These are phyloP conservation scores for Lutraria rhynchaena DNA, from an alignment of 1,140 invertebrate species.

Conservation along the genomic window DNA sequence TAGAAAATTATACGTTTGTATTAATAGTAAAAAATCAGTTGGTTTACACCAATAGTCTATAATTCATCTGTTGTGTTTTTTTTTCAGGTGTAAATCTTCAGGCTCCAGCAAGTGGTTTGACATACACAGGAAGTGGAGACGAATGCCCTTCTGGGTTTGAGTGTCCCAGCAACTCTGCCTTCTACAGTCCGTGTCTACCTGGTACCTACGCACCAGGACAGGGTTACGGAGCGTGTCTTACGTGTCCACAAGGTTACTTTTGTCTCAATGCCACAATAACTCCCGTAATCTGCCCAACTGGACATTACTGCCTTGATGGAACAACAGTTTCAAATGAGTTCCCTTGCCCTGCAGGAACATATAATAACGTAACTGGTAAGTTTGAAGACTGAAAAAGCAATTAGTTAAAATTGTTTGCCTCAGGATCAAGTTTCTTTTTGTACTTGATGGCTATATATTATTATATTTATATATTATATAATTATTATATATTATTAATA, in stretches of 20 bases:
- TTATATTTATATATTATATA: too few species aligned
- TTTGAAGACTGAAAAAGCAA: too few species aligned
- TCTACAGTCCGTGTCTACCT: constrained; percentile 70
- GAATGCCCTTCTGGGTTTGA: constrained; percentile 75
- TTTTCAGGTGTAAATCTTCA: constrained; percentile 75
- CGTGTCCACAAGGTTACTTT: constrained; percentile 76
- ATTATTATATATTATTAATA: too few species aligned
- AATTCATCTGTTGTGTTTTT: too few species aligned
- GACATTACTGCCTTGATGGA: constrained; percentile 76
- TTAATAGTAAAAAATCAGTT: too few species aligned
- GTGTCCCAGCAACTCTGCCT: constrained; percentile 76
- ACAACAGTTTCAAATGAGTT: constrained; percentile 74
- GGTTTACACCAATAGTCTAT: too few species aligned
- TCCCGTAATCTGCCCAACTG: constrained; percentile 73
- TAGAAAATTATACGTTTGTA: too few species aligned
- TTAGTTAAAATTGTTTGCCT: too few species aligned
- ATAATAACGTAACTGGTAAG: constrained; percentile 76
- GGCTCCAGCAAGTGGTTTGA: constrained; percentile 64
- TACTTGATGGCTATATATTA: too few species aligned
- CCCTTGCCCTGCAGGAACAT: constrained; percentile 78
- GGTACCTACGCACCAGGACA: constrained; percentile 74
- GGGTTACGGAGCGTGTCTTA: constrained; percentile 63
- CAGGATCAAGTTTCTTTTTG: too few species aligned
- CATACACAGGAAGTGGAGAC: constrained; percentile 73
- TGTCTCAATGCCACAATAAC: constrained; percentile 78